Conservation (phyloP, 2,113 vertebrate genomes). For the Colaptes auratus region DNA sequence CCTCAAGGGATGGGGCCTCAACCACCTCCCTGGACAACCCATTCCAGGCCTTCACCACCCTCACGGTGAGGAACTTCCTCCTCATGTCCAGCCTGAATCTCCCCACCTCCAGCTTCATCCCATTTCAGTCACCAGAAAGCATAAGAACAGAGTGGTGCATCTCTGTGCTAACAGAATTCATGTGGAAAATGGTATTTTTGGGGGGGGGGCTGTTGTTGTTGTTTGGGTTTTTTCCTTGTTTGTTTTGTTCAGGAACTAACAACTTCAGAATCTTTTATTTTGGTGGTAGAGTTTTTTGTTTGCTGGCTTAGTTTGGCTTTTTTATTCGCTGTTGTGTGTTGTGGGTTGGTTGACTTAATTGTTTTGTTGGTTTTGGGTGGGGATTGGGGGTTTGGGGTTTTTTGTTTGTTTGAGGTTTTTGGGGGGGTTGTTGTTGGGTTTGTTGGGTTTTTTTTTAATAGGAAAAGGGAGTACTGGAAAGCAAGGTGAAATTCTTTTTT, state of each 20-base stretch:
- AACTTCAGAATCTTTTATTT: neutral
- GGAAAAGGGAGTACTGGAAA: neutral
- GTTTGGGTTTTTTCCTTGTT: too few relatives aligned
- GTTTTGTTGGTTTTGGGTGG: neutral
- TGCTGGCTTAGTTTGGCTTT: neutral
- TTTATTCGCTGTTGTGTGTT: too few relatives aligned
- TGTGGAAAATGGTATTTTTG: neutral
- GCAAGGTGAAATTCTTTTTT: neutral
- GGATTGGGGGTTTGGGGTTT: neutral
- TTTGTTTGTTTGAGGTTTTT: neutral
- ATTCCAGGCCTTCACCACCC: too few relatives aligned
- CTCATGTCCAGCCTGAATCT: too few relatives aligned
- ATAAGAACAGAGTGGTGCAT: neutral
- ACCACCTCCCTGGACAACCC: too few relatives aligned
- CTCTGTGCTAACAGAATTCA: neutral
- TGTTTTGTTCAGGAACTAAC: neutral
- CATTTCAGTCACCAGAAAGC: accelerated
- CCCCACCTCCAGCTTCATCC: too few relatives aligned
- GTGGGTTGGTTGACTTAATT: neutral
- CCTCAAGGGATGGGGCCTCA: too few relatives aligned
- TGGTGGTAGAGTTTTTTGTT: neutral
- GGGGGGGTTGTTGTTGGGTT: neutral
- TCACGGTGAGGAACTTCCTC: too few relatives aligned
- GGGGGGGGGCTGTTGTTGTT: too few relatives aligned
- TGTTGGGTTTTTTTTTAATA: neutral